phyloP scores from a whole-genome alignment of 1,140 invertebrate genomes.

The Batillaria attramentaria region DNA sequence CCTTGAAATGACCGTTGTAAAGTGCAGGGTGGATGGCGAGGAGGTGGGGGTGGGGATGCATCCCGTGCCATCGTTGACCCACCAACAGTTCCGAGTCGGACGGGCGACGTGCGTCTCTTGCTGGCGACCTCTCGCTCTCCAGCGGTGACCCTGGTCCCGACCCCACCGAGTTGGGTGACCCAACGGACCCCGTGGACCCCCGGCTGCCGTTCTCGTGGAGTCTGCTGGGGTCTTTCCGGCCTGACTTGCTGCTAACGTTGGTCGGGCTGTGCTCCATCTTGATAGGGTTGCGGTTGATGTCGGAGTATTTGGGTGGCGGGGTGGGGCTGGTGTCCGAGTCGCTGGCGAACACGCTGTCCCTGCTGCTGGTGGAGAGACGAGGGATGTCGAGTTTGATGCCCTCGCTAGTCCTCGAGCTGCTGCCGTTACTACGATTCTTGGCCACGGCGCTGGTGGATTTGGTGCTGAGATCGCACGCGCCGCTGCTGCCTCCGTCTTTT shows the following conservation, averaged over 20 bases:
- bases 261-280: slow-evolving; percentile 21
- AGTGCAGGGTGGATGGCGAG: slow-evolving; percentile 16
- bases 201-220: slow-evolving; percentile 19
- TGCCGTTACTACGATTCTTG: too few species aligned
- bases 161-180: slow-evolving; percentile 23
- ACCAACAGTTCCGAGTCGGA: slow-evolving; percentile 27
- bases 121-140: slow-evolving; percentile 25
- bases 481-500: neutral
- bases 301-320: slow-evolving; percentile 23
- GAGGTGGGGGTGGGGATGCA: slow-evolving; percentile 15
- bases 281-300: slow-evolving; percentile 34
- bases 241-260: slow-evolving; percentile 12
- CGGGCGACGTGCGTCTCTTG: slow-evolving; percentile 18
- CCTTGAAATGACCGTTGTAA: slow-evolving; percentile 33
- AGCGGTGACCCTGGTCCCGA: slow-evolving; percentile 24
- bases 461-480: neutral
- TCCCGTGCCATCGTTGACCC: slow-evolving; percentile 21
- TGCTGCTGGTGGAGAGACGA: slow-evolving; percentile 30
- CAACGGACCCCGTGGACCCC: slow-evolving; percentile 26
- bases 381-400: slow-evolving; percentile 27
- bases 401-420: neutral
- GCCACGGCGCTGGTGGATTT: neutral
- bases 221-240: slow-evolving; percentile 11
- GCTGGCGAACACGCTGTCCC: slow-evolving; percentile 31
- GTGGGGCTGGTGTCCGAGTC: slow-evolving; percentile 26